These are phyloP conservation scores for Sprattus sprattus DNA, from an alignment of 2,113 vertebrate genomes.

Conservation along the genomic window DNA sequence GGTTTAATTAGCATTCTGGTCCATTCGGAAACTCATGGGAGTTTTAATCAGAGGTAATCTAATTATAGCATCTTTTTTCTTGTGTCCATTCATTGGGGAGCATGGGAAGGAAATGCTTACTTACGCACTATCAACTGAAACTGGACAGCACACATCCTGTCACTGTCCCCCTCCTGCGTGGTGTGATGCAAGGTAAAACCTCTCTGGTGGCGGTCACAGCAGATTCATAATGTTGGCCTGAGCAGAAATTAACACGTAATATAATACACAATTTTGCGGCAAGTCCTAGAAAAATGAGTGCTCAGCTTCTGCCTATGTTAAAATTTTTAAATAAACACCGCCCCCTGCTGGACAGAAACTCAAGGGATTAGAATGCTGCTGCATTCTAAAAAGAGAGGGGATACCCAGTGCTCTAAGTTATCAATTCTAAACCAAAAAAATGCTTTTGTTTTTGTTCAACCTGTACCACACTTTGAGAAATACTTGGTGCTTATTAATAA, in stretches of 20 bases:
- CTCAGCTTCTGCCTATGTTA: not conserved
- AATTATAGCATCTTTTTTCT: slow-evolving; percentile 32
- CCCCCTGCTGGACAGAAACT: slow-evolving; percentile 54
- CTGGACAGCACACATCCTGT: slow-evolving; percentile 56
- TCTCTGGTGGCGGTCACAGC: not conserved
- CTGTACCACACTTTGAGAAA: not conserved
- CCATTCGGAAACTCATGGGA: slow-evolving; percentile 20
- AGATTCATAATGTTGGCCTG: not conserved
- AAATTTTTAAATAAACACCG: slow-evolving; percentile 31
- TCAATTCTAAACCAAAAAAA: too few species aligned
- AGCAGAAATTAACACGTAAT: not conserved
- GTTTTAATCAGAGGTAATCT: slow-evolving; percentile 32
- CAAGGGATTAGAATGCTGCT: not conserved
- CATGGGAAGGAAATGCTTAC: slow-evolving; percentile 63
- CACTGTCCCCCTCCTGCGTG: slow-evolving; percentile 40
- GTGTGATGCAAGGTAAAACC: not conserved
- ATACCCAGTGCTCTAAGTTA: not conserved
- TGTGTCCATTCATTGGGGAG: slow-evolving; percentile 40
- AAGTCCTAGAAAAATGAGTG: not conserved
- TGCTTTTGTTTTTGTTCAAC: not conserved
- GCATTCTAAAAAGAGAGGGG: too few species aligned
- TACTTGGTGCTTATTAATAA: too few species aligned
- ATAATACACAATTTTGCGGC: not conserved
- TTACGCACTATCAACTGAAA: slow-evolving; percentile 64
- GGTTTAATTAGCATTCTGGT: slow-evolving; percentile 8